Conservation (phyloP, 2,113 vertebrate genomes). For the Budorcas taxicolor region DNA sequence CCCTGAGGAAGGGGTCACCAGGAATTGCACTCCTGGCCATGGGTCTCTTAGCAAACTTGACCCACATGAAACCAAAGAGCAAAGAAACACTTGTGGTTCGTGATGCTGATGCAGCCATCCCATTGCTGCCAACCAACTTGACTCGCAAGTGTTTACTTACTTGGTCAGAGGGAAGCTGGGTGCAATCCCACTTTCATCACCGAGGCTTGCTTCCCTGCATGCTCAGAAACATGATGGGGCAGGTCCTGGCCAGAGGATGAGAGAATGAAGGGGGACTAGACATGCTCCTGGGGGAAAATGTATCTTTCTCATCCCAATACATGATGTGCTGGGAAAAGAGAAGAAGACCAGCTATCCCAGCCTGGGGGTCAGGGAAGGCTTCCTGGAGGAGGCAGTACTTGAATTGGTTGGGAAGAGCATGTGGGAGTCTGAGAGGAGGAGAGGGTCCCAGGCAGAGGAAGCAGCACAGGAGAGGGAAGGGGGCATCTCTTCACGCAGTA, state of each 20-base stretch:
- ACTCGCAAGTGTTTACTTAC: not conserved
- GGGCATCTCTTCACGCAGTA: not conserved
- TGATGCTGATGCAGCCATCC: not conserved
- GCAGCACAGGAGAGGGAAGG: not conserved
- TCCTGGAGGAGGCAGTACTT: not conserved
- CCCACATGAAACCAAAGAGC: not conserved
- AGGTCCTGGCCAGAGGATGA: not conserved
- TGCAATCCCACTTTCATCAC: not conserved
- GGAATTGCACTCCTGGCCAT: not conserved
- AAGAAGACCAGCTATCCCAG: not conserved
- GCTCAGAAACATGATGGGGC: not conserved
- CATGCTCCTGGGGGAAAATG: not conserved
- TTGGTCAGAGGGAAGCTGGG: not conserved
- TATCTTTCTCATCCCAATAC: not conserved
- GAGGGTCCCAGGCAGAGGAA: not conserved
- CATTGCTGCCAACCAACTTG: not conserved
- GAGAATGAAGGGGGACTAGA: not conserved
- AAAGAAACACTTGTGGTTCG: not conserved
- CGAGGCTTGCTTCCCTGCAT: not conserved
- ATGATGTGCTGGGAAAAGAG: not conserved
- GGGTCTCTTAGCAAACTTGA: not conserved
- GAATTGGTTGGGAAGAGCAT: not conserved
- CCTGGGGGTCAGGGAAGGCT: not conserved
- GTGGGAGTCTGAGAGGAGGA: not conserved
- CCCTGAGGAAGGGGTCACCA: not conserved